Conservation (phyloP, 2,113 vertebrate species). For the Clarias macrocephalus region DNA sequence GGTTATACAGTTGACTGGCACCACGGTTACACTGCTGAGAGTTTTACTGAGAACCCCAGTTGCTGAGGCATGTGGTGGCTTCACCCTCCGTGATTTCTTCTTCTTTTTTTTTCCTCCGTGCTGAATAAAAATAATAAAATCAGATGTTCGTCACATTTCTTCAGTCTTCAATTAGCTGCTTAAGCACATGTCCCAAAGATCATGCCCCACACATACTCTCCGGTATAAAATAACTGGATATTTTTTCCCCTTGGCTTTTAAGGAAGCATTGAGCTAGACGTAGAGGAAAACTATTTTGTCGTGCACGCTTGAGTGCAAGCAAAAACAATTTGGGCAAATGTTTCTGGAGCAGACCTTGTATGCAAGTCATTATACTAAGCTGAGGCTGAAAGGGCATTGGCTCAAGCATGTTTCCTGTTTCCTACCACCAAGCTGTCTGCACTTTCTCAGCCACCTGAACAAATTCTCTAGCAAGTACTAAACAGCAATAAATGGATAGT, state of each 20-base stretch:
- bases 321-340: slow-evolving; percentile 29
- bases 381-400: slow-evolving; percentile 13
- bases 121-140: not conserved
- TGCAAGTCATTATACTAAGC: slow-evolving; percentile 8
- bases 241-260: not conserved
- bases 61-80: not conserved
- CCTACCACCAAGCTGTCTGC: not conserved
- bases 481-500: not conserved
- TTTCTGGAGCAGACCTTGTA: slow-evolving; percentile 14
- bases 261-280: slow-evolving; percentile 9
- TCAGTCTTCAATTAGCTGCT: not conserved
- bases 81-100: not conserved
- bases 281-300: slow-evolving; percentile 10
- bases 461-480: not conserved
- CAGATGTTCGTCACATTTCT: not conserved
- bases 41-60: not conserved
- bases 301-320: slow-evolving; percentile 8
- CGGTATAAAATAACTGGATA: not conserved
- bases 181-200: not conserved
- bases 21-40: slow-evolving; percentile 3
- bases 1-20: not conserved
- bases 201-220: not conserved
- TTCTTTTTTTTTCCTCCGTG: not conserved
- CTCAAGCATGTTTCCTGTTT: slow-evolving; percentile 35
- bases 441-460: slow-evolving; percentile 22